phyloP scores from a whole-genome alignment of 2,888 invertebrate genomes.

The Tillus elongatus region DNA sequence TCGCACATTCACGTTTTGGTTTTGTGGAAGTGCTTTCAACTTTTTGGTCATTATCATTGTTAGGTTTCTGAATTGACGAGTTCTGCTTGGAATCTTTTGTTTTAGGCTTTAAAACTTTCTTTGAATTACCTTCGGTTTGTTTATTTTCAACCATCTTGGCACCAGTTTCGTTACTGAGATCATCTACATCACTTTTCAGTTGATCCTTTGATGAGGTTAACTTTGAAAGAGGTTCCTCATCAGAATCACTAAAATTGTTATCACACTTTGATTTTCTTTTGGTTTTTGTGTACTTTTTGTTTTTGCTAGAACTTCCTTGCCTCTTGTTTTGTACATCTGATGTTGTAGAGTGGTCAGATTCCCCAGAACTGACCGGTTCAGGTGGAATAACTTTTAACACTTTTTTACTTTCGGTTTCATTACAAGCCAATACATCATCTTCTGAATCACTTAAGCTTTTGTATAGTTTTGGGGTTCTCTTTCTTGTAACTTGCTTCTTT shows the following conservation, averaged over 20 bases:
- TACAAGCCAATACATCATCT: not conserved
- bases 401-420: slow-evolving; percentile 12
- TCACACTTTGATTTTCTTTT: slow-evolving; percentile 24
- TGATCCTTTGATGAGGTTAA: slow-evolving; percentile 24
- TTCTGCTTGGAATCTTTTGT: not conserved
- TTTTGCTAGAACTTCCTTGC: slow-evolving; percentile 8
- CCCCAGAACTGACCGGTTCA: slow-evolving; percentile 18
- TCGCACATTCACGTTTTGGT: slow-evolving; percentile 38
- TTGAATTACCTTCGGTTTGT: not conserved
- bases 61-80: not conserved
- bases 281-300: slow-evolving; percentile 26
- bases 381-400: too few relatives aligned
- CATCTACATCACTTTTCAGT: slow-evolving; percentile 5
- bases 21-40: slow-evolving; percentile 21
- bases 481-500: slow-evolving; percentile 28
- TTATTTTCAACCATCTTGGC: not conserved
- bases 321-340: too few relatives aligned
- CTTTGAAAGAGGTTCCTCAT: slow-evolving; percentile 56
- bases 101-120: not conserved
- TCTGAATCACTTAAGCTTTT: slow-evolving; percentile 9
- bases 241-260: slow-evolving; percentile 51
- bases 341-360: slow-evolving; percentile 28
- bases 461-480: slow-evolving; percentile 17
- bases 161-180: not conserved
- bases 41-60: slow-evolving; percentile 5